These are phyloP conservation scores for Nephrotoma appendiculata DNA, from an alignment of 2,888 invertebrate genomes.

Conservation along the genomic window DNA sequence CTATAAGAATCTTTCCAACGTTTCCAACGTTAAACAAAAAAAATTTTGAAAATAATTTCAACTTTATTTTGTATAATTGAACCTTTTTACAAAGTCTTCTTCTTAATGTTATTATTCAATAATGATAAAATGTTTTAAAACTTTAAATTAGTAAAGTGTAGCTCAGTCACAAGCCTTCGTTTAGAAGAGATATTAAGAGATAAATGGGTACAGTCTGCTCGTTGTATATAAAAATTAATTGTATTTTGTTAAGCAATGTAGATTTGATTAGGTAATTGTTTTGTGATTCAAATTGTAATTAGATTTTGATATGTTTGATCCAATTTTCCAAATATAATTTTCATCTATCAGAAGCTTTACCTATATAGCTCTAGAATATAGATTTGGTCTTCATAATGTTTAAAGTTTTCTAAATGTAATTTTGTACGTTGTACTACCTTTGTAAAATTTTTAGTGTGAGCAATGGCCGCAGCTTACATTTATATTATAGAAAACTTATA, in stretches of 20 bases:
- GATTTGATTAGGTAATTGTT: background rate
- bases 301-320: background rate
- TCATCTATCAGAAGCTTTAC: background rate
- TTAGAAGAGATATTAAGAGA: background rate
- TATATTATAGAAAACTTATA: constrained; percentile 7
- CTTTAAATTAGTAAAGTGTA: background rate
- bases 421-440: background rate
- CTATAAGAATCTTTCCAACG: too few species aligned
- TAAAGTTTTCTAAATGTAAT: background rate
- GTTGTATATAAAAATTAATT: background rate
- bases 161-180: background rate
- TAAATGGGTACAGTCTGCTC: background rate
- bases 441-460: background rate
- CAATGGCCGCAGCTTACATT: background rate
- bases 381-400: background rate
- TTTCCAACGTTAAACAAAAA: too few species aligned
- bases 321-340: background rate
- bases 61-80: background rate
- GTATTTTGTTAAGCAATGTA: background rate
- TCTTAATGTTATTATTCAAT: background rate
- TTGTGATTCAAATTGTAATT: background rate
- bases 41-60: background rate
- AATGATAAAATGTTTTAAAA: background rate
- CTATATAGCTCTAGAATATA: background rate
- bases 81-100: background rate